These are phyloP conservation scores for Agyllia agylla DNA, from an alignment of 2,888 invertebrate species.

Conservation along the genomic window DNA sequence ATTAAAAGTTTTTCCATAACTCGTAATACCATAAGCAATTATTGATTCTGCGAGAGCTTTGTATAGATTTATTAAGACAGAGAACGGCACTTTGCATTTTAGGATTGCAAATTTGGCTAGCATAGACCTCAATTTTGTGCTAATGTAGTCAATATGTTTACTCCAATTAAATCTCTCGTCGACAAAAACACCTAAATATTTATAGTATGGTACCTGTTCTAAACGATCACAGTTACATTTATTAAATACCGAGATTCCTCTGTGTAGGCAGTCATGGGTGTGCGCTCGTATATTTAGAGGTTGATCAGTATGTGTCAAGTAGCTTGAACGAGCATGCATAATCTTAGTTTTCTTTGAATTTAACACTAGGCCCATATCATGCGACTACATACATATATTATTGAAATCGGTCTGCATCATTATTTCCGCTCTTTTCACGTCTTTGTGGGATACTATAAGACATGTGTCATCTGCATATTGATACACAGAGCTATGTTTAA, in stretches of 20 bases:
- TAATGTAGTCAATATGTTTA: neutral
- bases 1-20: slow-evolving; percentile 28
- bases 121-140: slow-evolving; percentile 16
- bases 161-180: slow-evolving; percentile 13
- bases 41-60: neutral
- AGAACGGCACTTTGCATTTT: neutral
- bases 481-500: neutral
- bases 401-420: neutral
- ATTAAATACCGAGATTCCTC: neutral
- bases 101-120: neutral
- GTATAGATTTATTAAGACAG: neutral
- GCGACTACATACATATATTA: neutral
- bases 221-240: neutral
- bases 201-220: neutral
- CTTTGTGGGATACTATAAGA: neutral
- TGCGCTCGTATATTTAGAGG: neutral
- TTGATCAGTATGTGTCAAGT: neutral
- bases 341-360: slow-evolving; percentile 16
- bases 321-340: neutral
- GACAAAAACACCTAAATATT: slow-evolving; percentile 17
- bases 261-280: slow-evolving; percentile 1
- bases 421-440: neutral
- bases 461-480: slow-evolving; percentile 22
- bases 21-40: slow-evolving; percentile 28
- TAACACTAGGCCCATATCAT: neutral